Percentiles rank a stretch among this genome's conserved stretches.
Evolutionary conservation across 2,113 vertebrate genomes (phyloP).

Genomic region (Catharus minimus): DNA sequence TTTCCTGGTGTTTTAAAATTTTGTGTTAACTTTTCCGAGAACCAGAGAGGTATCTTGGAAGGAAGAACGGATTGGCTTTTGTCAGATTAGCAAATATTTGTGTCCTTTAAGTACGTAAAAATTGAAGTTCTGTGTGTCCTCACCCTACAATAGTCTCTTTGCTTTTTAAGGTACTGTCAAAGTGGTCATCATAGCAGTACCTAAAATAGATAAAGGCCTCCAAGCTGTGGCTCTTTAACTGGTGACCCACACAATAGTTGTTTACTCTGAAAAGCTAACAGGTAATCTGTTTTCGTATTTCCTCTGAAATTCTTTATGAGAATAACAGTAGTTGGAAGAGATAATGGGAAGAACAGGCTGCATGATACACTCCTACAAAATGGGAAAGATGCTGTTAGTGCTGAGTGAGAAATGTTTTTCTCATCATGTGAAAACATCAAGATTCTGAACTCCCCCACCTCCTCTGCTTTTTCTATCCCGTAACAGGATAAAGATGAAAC

Average conservation of each 20-base stretch:
- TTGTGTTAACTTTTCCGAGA: neutral
- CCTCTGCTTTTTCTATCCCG: neutral
- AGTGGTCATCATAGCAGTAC: neutral
- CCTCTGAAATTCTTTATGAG: neutral
- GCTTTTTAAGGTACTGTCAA: neutral
- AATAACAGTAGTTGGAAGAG: neutral
- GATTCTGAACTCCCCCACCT: neutral
- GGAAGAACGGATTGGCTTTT: neutral
- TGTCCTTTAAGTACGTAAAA: neutral
- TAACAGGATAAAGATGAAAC: neutral
- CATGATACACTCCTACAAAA: neutral
- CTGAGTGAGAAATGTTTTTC: slow-evolving; percentile 4
- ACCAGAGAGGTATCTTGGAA: neutral
- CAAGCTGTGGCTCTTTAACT: neutral
- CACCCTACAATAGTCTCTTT: neutral
- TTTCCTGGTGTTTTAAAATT: neutral
- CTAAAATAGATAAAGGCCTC: slow-evolving; percentile 31
- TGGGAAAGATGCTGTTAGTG: neutral
- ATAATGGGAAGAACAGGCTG: neutral
- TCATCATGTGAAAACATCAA: neutral
- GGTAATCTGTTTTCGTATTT: neutral
- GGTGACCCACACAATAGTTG: neutral
- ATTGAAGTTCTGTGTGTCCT: neutral
- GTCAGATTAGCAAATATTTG: neutral
- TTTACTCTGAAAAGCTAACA: neutral